A percentile compares a stretch with the other conserved stretches of the same genome.
Evolutionary conservation across 2,113 vertebrate genomes (phyloP).

Genomic region (Glareola pratincola): DNA sequence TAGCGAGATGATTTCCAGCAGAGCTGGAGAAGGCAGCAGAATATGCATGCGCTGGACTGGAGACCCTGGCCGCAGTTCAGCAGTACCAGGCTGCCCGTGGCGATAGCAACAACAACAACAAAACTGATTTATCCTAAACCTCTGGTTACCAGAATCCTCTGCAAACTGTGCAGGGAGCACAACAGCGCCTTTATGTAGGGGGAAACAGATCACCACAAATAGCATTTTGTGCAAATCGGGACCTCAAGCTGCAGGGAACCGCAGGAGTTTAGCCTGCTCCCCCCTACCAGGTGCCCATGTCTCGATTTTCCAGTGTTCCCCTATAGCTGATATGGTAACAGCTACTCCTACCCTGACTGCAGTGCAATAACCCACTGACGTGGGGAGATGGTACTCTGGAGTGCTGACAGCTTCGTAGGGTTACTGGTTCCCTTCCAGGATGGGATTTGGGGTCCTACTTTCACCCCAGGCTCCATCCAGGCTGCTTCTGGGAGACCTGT

Average conservation of each 20-base stretch:
- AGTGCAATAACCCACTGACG: not conserved
- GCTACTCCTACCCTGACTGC: not conserved
- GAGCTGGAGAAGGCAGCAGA: slow-evolving; percentile 4
- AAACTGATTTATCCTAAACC: not conserved
- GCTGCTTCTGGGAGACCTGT: not conserved
- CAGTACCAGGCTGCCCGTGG: not conserved
- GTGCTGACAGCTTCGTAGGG: not conserved
- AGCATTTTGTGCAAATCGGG: not conserved
- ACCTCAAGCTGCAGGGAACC: not conserved
- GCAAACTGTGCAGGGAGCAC: not conserved
- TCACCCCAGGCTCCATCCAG: not conserved
- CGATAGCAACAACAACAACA: not conserved
- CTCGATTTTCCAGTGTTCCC: not conserved
- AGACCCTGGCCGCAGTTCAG: slow-evolving; percentile 26
- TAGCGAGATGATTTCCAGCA: not conserved
- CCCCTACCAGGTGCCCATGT: not conserved
- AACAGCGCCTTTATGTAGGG: not conserved
- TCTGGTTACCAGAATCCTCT: not conserved
- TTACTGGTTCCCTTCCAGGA: not conserved
- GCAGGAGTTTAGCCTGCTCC: not conserved
- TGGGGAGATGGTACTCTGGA: not conserved
- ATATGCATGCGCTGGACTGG: not conserved
- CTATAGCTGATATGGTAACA: not conserved
- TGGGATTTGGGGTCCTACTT: not conserved
- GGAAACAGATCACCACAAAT: not conserved